Evolutionary conservation across 2,797 vertebrate species (phyloP), one percentile per base, ranked within the genome.

Genomic region (Ambastaia sidthimunki): DNA sequence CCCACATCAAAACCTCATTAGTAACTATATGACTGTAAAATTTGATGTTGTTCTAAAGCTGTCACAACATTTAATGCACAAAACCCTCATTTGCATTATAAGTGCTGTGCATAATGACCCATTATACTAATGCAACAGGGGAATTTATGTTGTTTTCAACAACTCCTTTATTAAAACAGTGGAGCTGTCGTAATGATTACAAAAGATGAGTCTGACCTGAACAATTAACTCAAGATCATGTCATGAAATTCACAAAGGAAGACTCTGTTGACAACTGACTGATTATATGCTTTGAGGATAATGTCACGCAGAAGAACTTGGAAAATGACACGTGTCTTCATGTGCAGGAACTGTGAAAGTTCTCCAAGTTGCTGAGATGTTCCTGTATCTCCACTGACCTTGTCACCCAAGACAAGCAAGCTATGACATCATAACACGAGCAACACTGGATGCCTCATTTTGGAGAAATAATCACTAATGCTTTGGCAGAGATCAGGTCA

Each of bases 401-500:
- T 67, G 77, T 84, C 76, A 80, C 76, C 71, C 31, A 31, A 62
- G 50, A 79, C 59, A 79, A 47, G 25, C 54, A 63, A 70, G 74
- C 23, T 34, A 70, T 80, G 69, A 85, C 81, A 76, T 52, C 69
- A 50, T 74, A 88, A 81, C 80, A 84, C 62, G 70, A 73, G 48
- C 59, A 60, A 76, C 81, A 80, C 50, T 19, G 15, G n/a, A 74
- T 50, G 52, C 19, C 81, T 84, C 65, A 41, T 78, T 89, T 82
- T 48, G 66, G 67, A 78, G 60, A 52, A 76, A 65, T 71, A 83
- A 88, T 86, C 81, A 83, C 62, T 70, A 28, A 71, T 37, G 50
- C 21, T 10, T 76, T 86, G 88, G 83, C 87, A 88, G 83, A 83
- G 89, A 89, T 80, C 81, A 87, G 91, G 90, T 89, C 89, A 90